Percentiles rank a stretch among this genome's conserved stretches.
Evolutionary conservation across 1,140 invertebrate species (phyloP).

Genomic region (Anastrepha obliqua): DNA sequence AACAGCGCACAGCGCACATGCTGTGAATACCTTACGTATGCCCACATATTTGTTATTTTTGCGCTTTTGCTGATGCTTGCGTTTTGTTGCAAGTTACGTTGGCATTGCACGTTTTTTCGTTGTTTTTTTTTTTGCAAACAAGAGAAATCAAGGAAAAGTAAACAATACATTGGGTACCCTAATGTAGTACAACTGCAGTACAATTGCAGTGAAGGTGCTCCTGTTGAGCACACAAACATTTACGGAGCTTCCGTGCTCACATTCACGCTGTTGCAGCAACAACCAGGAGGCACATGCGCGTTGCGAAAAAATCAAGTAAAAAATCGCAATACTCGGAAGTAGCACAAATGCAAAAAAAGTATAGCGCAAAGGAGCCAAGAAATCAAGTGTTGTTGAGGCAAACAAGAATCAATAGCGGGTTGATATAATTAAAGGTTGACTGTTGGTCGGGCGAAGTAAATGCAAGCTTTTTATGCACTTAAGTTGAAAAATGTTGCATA

Average conservation of each 20-base stretch:
- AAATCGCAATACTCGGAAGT: neutral
- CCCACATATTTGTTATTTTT: neutral
- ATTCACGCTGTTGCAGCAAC: neutral
- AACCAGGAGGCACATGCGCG: neutral
- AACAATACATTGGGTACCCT: neutral
- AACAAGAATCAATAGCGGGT: conserved; percentile 20
- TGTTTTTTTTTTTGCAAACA: neutral
- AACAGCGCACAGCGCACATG: neutral
- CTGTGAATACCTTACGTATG: neutral
- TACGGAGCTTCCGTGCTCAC: neutral
- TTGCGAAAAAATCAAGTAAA: neutral
- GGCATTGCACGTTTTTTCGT: neutral
- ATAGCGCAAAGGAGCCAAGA: neutral
- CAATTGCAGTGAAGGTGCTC: neutral
- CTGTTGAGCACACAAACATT: neutral
- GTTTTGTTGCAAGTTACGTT: neutral
- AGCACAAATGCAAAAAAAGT: neutral
- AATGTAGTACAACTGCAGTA: neutral
- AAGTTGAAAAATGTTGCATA: neutral
- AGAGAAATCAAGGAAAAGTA: neutral
- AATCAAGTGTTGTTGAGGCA: neutral
- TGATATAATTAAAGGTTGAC: conserved; percentile 37
- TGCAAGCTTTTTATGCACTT: neutral
- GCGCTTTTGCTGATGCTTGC: neutral
- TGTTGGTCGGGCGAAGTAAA: too few relatives aligned